Evolutionary conservation across 2,797 vertebrate genomes (phyloP), one percentile per base, ranked within the genome.

Genomic region (Gymnothorax javanicus): DNA sequence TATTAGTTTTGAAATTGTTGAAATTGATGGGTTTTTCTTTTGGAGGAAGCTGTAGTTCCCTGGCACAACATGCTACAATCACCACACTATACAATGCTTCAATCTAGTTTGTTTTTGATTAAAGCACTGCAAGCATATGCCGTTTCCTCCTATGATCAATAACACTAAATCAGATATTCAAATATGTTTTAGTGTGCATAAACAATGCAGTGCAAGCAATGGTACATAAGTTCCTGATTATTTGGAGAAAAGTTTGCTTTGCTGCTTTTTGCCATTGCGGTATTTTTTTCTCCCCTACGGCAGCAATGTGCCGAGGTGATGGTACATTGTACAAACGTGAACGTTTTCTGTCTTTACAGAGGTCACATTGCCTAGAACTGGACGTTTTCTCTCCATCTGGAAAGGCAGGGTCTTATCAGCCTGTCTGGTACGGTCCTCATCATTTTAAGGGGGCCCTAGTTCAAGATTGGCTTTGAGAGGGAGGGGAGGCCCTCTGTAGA

Each of bases 391-490:
- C 71, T 79, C 86, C 86, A 43, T n/a, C 82, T 82, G 56, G 84
- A 85, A 84, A 86, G 87, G 87, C 56, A 79, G 82, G 33, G 79
- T 91, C 85, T 89, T 73, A 90, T 79, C 87, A 87, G 84, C 90
- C 87, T 84, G 67, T 27, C 82, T 43, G 56, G 86, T 90, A 87
- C 85, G 88, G 79, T 87, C 83, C 77, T 50, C 77, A 54, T 83
- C 85, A 88, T 88, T 84, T 88, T 69, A 89, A 87, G 58, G 91
- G 91, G 89, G 85, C 84, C 87, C 85, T 75, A 86, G 82, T 87
- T 86, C 54, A 33, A 33, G 87, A 86, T 69, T 67, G 84, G 83
- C 69, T 83, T 57, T 86, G 82, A 43, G 52, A 57, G 82, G 62
- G 85, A 75, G 15, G 15, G 84, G 62, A 58, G 56, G 82, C 52